Conservation (phyloP, 2,113 vertebrate species). For the Atractosteus spatula region DNA sequence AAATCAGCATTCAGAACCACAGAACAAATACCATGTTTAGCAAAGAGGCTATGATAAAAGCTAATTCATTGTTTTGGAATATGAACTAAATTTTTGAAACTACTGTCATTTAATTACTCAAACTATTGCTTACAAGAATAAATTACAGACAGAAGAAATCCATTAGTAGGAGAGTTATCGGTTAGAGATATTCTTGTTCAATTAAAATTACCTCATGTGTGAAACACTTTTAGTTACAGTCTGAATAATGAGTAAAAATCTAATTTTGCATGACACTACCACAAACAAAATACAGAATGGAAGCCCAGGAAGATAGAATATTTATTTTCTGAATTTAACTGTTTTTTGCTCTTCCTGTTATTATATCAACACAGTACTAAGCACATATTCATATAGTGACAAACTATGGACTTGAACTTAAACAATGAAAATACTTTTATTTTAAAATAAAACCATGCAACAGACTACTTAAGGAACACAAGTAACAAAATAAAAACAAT, state of each 20-base stretch:
- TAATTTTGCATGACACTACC: neutral
- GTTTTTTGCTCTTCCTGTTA: no score
- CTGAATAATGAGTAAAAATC: neutral
- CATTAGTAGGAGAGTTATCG: neutral
- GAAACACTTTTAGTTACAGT: neutral
- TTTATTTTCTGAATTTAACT: no score
- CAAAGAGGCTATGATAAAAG: slow-evolving; percentile 1
- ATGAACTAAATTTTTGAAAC: neutral
- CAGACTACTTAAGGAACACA: no score
- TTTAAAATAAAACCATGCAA: no score
- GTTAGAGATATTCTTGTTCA: neutral
- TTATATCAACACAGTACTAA: no score
- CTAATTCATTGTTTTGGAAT: neutral
- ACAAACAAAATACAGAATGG: no score
- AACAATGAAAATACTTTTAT: no score
- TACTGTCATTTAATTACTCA: neutral
- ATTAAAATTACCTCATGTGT: slow-evolving; percentile 1
- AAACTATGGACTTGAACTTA: no score
- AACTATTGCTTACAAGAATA: slow-evolving; percentile 3
- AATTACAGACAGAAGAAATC: neutral
- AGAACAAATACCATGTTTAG: neutral
- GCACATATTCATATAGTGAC: no score
- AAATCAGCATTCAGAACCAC: neutral
- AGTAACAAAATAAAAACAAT: no score
- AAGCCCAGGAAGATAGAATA: no score